Evolutionary conservation across 2,797 vertebrate species (phyloP).

Genomic region (Gymnothorax javanicus): DNA sequence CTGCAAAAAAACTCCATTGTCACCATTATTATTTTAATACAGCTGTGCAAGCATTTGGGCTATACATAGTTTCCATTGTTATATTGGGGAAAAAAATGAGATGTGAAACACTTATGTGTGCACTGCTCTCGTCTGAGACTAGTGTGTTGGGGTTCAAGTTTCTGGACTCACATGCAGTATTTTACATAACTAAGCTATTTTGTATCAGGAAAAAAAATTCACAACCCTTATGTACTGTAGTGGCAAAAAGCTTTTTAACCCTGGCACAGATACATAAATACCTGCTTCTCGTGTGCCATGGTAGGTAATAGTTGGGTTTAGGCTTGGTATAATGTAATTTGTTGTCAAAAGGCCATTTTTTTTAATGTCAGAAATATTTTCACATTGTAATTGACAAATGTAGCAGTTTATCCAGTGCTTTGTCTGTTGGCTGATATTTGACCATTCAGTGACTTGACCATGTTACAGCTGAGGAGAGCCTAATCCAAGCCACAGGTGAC

Average conservation of each 20-base stretch:
- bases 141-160: background rate
- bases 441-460: too few relatives aligned
- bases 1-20: background rate
- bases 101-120: background rate
- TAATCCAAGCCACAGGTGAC: too few relatives aligned
- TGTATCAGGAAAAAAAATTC: background rate
- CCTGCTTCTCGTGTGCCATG: background rate
- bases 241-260: background rate
- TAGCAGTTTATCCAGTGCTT: too few relatives aligned
- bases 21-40: constrained; percentile 14
- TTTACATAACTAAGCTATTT: background rate
- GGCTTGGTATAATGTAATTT: background rate
- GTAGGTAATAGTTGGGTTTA: background rate
- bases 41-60: constrained; percentile 8
- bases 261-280: background rate
- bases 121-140: background rate
- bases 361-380: too few relatives aligned
- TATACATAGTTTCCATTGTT: constrained; percentile 5
- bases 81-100: background rate
- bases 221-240: background rate
- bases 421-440: too few relatives aligned
- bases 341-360: too few relatives aligned
- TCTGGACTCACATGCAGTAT: background rate
- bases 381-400: too few relatives aligned
- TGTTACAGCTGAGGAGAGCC: too few relatives aligned